A percentile compares a stretch with the other conserved stretches of the same genome.
phyloP scores from a whole-genome alignment of 2,797 vertebrate species.

The Gastrophryne carolinensis region DNA sequence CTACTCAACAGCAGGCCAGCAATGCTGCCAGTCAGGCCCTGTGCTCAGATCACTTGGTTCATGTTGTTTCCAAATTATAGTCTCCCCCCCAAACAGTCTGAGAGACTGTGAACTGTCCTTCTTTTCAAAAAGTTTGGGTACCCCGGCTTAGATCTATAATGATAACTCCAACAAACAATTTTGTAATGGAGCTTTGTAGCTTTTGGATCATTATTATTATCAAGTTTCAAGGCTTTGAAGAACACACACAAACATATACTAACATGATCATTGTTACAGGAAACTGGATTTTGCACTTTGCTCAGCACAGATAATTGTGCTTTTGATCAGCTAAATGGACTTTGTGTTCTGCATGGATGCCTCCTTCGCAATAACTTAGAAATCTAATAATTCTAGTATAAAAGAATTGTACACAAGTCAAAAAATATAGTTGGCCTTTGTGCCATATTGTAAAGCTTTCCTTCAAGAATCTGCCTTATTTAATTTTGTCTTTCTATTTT shows the following conservation, averaged over 20 bases:
- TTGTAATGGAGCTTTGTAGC: neutral
- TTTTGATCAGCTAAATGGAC: constrained; percentile 3
- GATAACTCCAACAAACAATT: too few species aligned
- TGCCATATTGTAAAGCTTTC: constrained; percentile 38
- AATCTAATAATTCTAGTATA: constrained; percentile 40
- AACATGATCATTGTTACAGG: neutral
- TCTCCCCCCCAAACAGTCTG: too few species aligned
- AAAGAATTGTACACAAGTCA: constrained; percentile 46
- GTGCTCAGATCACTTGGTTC: too few species aligned
- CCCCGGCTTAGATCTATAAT: too few species aligned
- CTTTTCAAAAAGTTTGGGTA: too few species aligned
- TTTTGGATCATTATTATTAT: neutral
- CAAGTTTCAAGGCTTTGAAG: neutral
- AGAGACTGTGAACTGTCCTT: too few species aligned
- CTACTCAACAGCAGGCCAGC: too few species aligned
- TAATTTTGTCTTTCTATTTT: constrained; percentile 57
- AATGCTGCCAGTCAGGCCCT: too few species aligned
- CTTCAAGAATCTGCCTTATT: constrained; percentile 42
- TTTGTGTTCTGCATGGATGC: constrained; percentile 28
- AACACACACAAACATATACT: neutral
- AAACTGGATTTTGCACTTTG: neutral
- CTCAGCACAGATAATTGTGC: neutral
- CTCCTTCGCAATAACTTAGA: constrained; percentile 33
- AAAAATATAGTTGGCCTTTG: constrained; percentile 44
- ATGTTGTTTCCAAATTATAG: too few species aligned